Percentiles rank a stretch among this genome's conserved stretches.
These are phyloP conservation scores for Polydrusus tereticollis DNA, from an alignment of 2,888 invertebrate genomes.

Conservation along the genomic window DNA sequence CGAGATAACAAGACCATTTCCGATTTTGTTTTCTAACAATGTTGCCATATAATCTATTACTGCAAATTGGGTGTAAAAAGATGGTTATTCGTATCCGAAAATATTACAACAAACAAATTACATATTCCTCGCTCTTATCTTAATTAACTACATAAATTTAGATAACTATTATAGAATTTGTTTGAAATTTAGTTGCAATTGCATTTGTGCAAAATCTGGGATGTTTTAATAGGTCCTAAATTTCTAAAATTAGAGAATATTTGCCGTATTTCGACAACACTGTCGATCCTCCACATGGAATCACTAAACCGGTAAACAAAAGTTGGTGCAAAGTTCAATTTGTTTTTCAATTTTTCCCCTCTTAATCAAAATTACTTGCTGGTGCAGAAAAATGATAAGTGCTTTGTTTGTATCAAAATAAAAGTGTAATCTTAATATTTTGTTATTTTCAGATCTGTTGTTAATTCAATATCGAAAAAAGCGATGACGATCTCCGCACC, in stretches of 20 bases:
- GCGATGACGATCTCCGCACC: background rate
- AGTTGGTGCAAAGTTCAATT: slow-evolving; percentile 2
- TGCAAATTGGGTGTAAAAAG: background rate
- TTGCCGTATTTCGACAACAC: background rate
- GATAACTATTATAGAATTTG: too few relatives aligned
- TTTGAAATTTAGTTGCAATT: too few relatives aligned
- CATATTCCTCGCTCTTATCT: too few relatives aligned
- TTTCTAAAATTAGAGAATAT: background rate
- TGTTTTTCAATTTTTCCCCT: background rate
- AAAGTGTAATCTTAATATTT: slow-evolving; percentile 4
- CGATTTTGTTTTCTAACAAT: background rate
- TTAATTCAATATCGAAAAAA: background rate
- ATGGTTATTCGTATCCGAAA: background rate
- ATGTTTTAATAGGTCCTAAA: background rate
- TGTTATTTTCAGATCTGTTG: slow-evolving; percentile 10
- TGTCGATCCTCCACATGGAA: slow-evolving; percentile 7
- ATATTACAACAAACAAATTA: too few relatives aligned
- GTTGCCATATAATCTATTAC: background rate
- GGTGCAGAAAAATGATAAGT: slow-evolving; percentile 4
- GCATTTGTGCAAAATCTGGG: background rate
- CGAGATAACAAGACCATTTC: slow-evolving; percentile 2
- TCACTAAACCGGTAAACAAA: slow-evolving; percentile 17
- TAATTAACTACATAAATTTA: too few relatives aligned
- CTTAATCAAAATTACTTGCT: background rate
- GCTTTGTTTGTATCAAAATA: slow-evolving; percentile 11